Evolutionary conservation across 2,113 vertebrate genomes (phyloP), one percentile per base, ranked within the genome.

Genomic region (Pollimyrus isidori): DNA sequence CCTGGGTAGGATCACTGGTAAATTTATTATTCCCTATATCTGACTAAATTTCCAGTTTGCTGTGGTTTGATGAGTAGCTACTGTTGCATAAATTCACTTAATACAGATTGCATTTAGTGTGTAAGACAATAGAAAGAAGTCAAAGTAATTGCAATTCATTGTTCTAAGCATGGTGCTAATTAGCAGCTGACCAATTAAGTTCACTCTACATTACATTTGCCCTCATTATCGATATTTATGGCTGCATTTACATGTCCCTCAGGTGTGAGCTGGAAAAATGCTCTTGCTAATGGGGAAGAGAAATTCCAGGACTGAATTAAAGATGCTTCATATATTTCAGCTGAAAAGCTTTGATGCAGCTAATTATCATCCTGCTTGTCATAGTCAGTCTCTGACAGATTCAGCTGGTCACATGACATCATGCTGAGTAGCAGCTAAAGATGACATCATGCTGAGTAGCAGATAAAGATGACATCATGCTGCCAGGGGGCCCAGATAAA

Each of bases 1-100:
- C 85, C 26, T 39, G 48, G 30, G 49, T 30, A 56, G 11, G 53
- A n/a, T 62, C 26, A n/a, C 52, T 62, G 3, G 87, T 62, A 58
- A 87, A 87, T 62, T 53, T 42, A 56, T 58, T 42, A 58, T 87
- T 30, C 52, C 58, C 50, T 87, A 21, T 45, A 56, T 56, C 35
- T 56, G 7, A 30, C 52, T 58, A 45, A 82, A 82, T 84, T 86
- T 26, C n/a, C 49, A 35, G 85, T 26, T n/a, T 35, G 26, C 26
- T 50, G 49, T 86, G 48, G 49, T 86, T 7, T 50, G 45, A 86
- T 86, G 85, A 84, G 82, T 84, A 48, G 23, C 82, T 84, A n/a
- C 21, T 84, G 42, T 46, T 84, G 42, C 82, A 48, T 48, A 48
- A 84, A 84, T 48, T n/a, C 45, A 84, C 39, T 84, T 84, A 45